Percentiles rank a stretch among this genome's conserved stretches.
These are phyloP conservation scores for Erebia aethiops DNA, from an alignment of 2,888 invertebrate species.

Conservation along the genomic window DNA sequence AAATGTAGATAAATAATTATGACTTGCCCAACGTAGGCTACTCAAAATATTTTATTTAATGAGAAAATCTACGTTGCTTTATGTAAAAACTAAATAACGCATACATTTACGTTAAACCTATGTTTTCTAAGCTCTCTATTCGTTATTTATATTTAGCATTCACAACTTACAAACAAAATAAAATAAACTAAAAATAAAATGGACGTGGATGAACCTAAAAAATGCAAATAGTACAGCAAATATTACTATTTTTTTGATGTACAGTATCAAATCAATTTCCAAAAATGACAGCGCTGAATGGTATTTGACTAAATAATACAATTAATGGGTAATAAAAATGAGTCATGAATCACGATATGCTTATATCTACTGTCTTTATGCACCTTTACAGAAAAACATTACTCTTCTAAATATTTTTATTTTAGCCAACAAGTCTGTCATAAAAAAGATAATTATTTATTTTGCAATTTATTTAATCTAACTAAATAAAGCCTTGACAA, in stretches of 20 bases:
- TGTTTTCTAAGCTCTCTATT: constrained; percentile 46
- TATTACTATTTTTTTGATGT: neutral
- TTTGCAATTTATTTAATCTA: neutral
- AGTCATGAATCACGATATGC: neutral
- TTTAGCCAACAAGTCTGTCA: no score
- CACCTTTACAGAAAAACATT: constrained; percentile 16
- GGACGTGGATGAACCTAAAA: neutral
- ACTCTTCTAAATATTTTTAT: neutral
- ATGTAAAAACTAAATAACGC: constrained; percentile 29
- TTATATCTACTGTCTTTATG: constrained; percentile 9
- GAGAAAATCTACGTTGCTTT: constrained; percentile 29
- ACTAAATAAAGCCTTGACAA: neutral
- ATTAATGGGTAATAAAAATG: neutral
- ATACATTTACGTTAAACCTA: constrained; percentile 32
- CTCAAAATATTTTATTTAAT: neutral
- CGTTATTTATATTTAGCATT: constrained; percentile 37
- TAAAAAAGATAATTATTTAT: neutral
- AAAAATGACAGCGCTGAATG: neutral
- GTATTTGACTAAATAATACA: neutral
- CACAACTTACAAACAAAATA: constrained; percentile 27
- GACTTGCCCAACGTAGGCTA: neutral
- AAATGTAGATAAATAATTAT: neutral
- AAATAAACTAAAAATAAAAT: neutral
- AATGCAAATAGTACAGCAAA: neutral
- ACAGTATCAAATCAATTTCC: neutral